phyloP scores from a whole-genome alignment of 2,888 invertebrate genomes.

The Euclidia mi region DNA sequence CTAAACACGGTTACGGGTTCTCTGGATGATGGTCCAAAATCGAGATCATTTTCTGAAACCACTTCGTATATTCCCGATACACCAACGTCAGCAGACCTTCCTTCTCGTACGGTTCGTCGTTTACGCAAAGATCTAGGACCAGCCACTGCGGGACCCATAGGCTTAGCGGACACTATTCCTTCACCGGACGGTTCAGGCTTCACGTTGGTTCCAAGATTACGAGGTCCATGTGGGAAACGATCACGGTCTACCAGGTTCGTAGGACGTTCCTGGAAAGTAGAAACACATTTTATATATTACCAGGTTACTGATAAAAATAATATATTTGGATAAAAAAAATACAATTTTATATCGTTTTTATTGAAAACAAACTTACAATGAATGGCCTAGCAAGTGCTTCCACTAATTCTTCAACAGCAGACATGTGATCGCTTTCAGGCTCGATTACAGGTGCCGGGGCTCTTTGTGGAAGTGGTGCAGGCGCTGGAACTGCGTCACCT shows the following conservation, averaged over 20 bases:
- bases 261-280: conserved; percentile 82
- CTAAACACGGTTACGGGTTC: conserved; percentile 97
- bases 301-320: too few species aligned
- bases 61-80: conserved; percentile 97
- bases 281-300: too few species aligned
- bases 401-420: conserved; percentile 82
- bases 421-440: conserved; percentile 75
- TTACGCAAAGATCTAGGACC: conserved; percentile 90
- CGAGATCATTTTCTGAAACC: conserved; percentile 97
- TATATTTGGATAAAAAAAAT: background rate
- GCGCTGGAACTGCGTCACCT: conserved; percentile 81
- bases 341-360: too few species aligned
- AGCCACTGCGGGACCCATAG: conserved; percentile 86
- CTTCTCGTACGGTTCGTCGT: conserved; percentile 92
- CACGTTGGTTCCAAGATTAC: conserved; percentile 90
- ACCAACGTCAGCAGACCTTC: conserved; percentile 96
- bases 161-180: conserved; percentile 85
- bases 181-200: conserved; percentile 76
- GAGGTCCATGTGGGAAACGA: conserved; percentile 94
- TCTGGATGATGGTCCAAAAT: conserved; percentile 96
- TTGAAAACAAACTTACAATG: conserved; percentile 69
- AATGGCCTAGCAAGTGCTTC: conserved; percentile 85
- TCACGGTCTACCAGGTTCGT: conserved; percentile 90
- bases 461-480: conserved; percentile 79
- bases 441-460: conserved; percentile 79